Evolutionary conservation across 2,888 invertebrate genomes (phyloP).

Genomic region (Cataglyphis cursor): DNA sequence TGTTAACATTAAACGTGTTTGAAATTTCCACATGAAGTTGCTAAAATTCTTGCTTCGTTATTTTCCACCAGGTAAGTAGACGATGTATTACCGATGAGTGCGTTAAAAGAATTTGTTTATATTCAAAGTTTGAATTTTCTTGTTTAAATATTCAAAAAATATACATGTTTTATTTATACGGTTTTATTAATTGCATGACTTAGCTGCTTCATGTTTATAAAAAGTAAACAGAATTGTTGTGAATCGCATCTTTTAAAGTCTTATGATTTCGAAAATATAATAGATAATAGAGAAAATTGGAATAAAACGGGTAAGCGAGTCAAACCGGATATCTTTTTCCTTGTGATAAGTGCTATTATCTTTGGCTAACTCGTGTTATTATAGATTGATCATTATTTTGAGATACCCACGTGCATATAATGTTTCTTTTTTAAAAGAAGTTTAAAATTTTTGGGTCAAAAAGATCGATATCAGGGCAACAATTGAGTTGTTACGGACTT

Average conservation of each 20-base stretch:
- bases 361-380: no score
- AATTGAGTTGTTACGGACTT: no score
- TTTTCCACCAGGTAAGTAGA: slow-evolving; percentile 90
- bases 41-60: slow-evolving; percentile 91
- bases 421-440: no score
- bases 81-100: not conserved
- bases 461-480: no score
- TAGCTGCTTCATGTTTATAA: not conserved
- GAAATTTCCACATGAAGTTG: slow-evolving; percentile 88
- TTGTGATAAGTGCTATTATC: no score
- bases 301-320: no score
- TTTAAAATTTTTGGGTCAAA: no score
- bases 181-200: not conserved
- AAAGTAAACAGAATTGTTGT: no score
- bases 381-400: no score
- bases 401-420: no score
- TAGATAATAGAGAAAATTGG: not conserved
- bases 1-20: slow-evolving; percentile 54
- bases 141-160: not conserved
- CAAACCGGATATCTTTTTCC: no score
- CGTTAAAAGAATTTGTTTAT: not conserved
- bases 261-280: not conserved
- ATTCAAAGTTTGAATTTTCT: not conserved
- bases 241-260: not conserved
- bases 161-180: not conserved